phyloP scores from a whole-genome alignment of 2,797 vertebrate genomes.

The Tapera naevia region DNA sequence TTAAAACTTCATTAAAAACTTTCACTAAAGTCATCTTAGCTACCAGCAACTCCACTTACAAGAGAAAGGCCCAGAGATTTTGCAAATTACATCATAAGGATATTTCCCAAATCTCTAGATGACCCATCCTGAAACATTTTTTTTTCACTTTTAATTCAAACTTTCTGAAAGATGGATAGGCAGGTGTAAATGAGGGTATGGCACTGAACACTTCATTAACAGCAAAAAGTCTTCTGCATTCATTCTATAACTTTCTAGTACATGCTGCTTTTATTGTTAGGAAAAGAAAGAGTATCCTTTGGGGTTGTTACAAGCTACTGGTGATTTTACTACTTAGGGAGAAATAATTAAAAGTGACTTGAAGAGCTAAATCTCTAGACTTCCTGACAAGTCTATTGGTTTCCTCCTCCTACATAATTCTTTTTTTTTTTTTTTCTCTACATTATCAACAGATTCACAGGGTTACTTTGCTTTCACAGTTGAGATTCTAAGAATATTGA shows the following conservation, averaged over 20 bases:
- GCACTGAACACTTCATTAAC: neutral
- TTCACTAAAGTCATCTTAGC: neutral
- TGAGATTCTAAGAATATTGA: neutral
- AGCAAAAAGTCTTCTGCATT: neutral
- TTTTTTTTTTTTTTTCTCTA: neutral
- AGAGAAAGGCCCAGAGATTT: neutral
- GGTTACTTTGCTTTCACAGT: neutral
- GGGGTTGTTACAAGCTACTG: neutral
- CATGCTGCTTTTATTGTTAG: neutral
- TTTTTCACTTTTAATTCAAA: neutral
- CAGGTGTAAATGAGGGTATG: neutral
- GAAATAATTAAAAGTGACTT: neutral
- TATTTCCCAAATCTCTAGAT: neutral
- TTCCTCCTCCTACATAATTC: neutral
- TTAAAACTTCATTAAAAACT: neutral
- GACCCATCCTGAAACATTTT: neutral
- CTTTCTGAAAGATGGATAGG: neutral
- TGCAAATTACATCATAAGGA: neutral
- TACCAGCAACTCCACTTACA: neutral
- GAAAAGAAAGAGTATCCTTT: neutral
- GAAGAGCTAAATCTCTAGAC: neutral
- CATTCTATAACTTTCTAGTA: neutral
- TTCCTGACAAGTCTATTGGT: neutral
- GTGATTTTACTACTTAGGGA: neutral
- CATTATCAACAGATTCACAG: neutral